phyloP scores from a whole-genome alignment of 2,888 invertebrate species.

The Resseliella maxima region DNA sequence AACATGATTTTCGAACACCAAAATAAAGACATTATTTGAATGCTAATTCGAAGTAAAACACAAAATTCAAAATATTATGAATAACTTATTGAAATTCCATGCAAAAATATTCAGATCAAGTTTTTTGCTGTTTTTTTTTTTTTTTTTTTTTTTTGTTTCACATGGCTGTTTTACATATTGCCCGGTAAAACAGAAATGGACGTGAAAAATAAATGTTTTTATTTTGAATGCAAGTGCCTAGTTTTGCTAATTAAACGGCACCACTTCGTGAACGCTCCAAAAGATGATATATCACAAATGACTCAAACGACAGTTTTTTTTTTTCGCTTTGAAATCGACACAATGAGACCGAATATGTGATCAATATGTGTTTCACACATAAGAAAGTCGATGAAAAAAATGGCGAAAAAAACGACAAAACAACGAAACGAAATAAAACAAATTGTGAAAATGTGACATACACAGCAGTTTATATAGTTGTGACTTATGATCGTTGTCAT shows the following conservation, averaged over 20 bases:
- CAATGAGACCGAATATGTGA: slow-evolving; percentile 3
- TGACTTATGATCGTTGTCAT: slow-evolving; percentile 26
- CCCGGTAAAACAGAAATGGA: neutral
- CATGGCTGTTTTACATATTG: neutral
- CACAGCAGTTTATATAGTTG: neutral
- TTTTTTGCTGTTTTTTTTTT: too few species aligned
- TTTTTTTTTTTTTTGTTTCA: too few species aligned
- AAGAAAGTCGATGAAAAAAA: neutral
- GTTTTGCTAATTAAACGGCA: neutral
- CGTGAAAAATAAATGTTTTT: neutral
- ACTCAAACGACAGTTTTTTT: neutral
- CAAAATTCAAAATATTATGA: neutral
- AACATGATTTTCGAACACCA: neutral
- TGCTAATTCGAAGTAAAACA: neutral
- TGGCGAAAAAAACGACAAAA: neutral
- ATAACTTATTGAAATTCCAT: slow-evolving; percentile 24
- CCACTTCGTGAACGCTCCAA: neutral
- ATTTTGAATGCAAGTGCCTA: neutral
- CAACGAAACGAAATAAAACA: neutral
- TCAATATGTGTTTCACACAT: slow-evolving; percentile 8
- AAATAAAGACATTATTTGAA: neutral
- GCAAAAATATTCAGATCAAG: neutral
- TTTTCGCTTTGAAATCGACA: neutral
- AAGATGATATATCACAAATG: neutral
- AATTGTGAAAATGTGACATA: neutral